These are phyloP conservation scores for Rhinoraja longicauda DNA, from an alignment of 2,797 vertebrate species.

Conservation along the genomic window DNA sequence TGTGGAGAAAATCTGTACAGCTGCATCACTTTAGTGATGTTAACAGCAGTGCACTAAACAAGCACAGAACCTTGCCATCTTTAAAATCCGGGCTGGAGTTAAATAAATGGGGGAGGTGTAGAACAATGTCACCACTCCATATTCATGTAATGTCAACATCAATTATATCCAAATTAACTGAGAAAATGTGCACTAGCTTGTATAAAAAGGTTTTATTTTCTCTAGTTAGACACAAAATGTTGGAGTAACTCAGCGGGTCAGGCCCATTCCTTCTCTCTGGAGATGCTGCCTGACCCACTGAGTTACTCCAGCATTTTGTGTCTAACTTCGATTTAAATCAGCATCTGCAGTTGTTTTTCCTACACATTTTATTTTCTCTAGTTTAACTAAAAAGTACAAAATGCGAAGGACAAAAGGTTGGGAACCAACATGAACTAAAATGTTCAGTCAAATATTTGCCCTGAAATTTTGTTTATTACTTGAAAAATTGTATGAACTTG, in stretches of 20 bases:
- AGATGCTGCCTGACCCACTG: no score
- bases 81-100: neutral
- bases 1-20: neutral
- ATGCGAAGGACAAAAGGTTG: neutral
- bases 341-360: no score
- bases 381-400: neutral
- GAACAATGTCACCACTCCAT: neutral
- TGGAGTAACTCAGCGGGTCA: no score
- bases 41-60: neutral
- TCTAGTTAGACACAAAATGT: no score
- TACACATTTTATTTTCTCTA: neutral
- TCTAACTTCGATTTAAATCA: no score
- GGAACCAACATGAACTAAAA: conserved; percentile 15
- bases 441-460: conserved; percentile 2
- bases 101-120: neutral
- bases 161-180: conserved; percentile 11
- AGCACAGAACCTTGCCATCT: neutral
- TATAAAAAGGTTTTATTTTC: neutral
- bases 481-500: conserved; percentile 29
- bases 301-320: no score
- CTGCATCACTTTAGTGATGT: neutral
- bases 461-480: conserved; percentile 23
- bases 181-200: conserved; percentile 17
- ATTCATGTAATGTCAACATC: neutral
- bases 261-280: no score